Evolutionary conservation across 2,113 vertebrate genomes (phyloP).

Genomic region (Amblyornis subalaris): DNA sequence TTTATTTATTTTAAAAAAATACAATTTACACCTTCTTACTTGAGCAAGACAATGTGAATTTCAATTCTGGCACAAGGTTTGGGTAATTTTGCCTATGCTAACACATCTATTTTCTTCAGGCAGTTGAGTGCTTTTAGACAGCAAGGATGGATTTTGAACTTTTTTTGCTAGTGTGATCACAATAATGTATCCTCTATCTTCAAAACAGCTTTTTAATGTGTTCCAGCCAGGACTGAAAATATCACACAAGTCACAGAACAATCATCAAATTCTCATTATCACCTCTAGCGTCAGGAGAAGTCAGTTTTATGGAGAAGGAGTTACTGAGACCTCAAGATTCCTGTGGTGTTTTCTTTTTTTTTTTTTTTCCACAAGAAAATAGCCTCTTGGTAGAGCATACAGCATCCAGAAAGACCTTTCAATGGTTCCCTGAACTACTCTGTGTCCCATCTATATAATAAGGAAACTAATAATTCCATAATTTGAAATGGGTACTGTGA

Average conservation of each 20-base stretch:
- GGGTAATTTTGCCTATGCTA: not conserved
- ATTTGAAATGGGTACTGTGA: slow-evolving; percentile 37
- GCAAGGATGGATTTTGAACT: slow-evolving; percentile 14
- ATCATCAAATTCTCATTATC: slow-evolving; percentile 57
- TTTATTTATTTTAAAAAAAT: not conserved
- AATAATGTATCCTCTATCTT: slow-evolving; percentile 44
- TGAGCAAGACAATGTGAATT: not conserved
- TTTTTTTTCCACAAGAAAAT: not conserved
- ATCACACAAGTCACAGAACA: slow-evolving; percentile 48
- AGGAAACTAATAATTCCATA: slow-evolving; percentile 57
- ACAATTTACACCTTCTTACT: not conserved
- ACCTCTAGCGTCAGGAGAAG: slow-evolving; percentile 18
- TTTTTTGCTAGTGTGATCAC: slow-evolving; percentile 33
- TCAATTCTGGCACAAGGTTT: not conserved
- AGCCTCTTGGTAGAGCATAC: slow-evolving; percentile 1
- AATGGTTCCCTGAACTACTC: slow-evolving; percentile 37
- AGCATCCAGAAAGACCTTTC: slow-evolving; percentile 26
- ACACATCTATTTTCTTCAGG: slow-evolving; percentile 6
- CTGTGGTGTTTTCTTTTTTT: not conserved
- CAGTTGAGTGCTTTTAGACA: slow-evolving; percentile 6
- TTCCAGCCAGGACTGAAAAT: slow-evolving; percentile 46
- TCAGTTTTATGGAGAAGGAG: slow-evolving; percentile 36
- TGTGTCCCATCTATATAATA: slow-evolving; percentile 35
- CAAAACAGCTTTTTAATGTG: slow-evolving; percentile 54
- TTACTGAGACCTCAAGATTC: slow-evolving; percentile 35